A percentile compares a stretch with the other conserved stretches of the same genome.
Evolutionary conservation across 2,888 invertebrate genomes (phyloP).

Genomic region (Raillietiella orientalis): DNA sequence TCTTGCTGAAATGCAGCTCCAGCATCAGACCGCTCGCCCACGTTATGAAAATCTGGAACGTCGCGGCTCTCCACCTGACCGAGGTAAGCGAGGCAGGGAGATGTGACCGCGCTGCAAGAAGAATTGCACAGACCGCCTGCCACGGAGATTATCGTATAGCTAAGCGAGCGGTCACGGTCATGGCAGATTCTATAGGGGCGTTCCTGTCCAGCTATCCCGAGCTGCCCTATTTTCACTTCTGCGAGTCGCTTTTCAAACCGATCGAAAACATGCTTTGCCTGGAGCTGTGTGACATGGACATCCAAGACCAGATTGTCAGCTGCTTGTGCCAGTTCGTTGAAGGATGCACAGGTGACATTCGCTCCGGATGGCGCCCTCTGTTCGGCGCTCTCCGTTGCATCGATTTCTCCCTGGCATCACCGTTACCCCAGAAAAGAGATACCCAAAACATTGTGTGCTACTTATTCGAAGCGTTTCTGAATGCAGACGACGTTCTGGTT

Average conservation of each 20-base stretch:
- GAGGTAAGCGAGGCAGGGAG: constrained; percentile 30
- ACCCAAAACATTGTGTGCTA: constrained; percentile 21
- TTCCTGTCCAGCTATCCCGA: constrained; percentile 57
- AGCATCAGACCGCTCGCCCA: constrained; percentile 65
- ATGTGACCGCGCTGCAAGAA: background rate
- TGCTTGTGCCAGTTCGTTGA: constrained; percentile 88
- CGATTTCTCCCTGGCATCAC: background rate
- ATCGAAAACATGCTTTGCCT: constrained; percentile 77
- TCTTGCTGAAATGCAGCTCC: constrained; percentile 50
- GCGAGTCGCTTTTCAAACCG: constrained; percentile 73
- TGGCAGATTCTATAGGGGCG: constrained; percentile 67
- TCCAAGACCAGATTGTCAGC: constrained; percentile 67
- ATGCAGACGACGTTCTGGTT: constrained; percentile 66
- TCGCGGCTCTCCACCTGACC: constrained; percentile 71
- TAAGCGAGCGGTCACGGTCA: constrained; percentile 53
- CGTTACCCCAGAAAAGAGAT: constrained; percentile 3
- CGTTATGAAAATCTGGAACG: constrained; percentile 65
- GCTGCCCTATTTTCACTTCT: constrained; percentile 73
- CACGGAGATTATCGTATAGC: constrained; percentile 61
- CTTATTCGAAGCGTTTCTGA: constrained; percentile 72
- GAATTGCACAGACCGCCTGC: constrained; percentile 36
- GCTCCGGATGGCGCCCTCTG: constrained; percentile 80
- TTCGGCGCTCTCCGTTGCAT: constrained; percentile 78
- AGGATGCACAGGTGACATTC: constrained; percentile 64
- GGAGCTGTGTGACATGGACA: constrained; percentile 71